Evolutionary conservation across 2,888 invertebrate genomes (phyloP).

Genomic region (Coleophora deauratella): DNA sequence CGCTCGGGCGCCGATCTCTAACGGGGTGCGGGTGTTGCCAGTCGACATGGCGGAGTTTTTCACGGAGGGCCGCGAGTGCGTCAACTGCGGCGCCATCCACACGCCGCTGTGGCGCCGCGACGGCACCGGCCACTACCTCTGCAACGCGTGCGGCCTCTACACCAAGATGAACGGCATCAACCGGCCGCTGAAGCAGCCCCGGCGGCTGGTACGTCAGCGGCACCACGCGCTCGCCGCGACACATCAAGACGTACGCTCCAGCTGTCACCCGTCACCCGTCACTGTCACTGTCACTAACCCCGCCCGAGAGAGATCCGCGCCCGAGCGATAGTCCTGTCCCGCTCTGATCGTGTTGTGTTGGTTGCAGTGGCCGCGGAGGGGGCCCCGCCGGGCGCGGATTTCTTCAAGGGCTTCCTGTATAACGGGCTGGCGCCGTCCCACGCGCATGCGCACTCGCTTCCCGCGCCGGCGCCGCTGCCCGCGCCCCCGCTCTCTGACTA

Average conservation of each 20-base stretch:
- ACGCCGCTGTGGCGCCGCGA: conserved; percentile 99
- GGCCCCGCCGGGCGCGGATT: conserved; percentile 87
- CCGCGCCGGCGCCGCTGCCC: conserved; percentile 34
- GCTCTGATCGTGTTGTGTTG: conserved; percentile 48
- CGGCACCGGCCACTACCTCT: conserved; percentile 98
- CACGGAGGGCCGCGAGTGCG: conserved; percentile 96
- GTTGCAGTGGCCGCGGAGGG: conserved; percentile 89
- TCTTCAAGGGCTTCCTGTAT: conserved; percentile 90
- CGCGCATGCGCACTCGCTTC: conserved; percentile 29
- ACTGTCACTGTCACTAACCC: conserved; percentile 22
- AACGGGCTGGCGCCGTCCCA: conserved; percentile 70
- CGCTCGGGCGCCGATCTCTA: conserved; percentile 5
- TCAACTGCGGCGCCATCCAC: conserved; percentile 97
- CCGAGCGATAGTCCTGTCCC: conserved; percentile 19
- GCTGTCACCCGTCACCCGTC: conserved; percentile 28
- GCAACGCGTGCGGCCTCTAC: conserved; percentile 99
- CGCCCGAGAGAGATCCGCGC: conserved; percentile 48
- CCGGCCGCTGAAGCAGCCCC: conserved; percentile 97
- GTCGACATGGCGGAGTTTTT: conserved; percentile 84
- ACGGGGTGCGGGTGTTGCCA: conserved; percentile 22
- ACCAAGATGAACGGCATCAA: conserved; percentile 99
- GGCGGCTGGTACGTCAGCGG: conserved; percentile 92
- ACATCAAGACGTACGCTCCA: conserved; percentile 49
- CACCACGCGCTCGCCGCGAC: conserved; percentile 58
- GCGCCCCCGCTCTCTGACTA: conserved; percentile 55